Base-by-base conservation (phyloP, 2,888 invertebrate species). In the Acronicta alni region DNA sequence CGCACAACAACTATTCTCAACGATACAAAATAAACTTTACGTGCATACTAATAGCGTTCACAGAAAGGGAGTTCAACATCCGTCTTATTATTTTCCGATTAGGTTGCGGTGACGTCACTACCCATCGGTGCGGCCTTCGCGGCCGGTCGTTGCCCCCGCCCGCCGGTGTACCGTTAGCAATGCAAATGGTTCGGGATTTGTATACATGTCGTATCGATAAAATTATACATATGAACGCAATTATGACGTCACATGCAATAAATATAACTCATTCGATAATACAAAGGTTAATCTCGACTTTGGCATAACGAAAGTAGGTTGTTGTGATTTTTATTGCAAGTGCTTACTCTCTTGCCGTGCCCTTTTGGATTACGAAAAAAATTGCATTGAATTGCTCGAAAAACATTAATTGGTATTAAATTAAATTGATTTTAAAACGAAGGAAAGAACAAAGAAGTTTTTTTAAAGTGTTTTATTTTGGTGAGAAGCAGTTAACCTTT, bases 61-160 rank as follows among this genome's bases (percentile, higher is more conserved):
- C 53, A 62, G 56, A 59, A 61, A 62, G 59, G 46, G 45, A 57
- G 61, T 68, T 63, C 59, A 64, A 64, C 63, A 72, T 72, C 67
- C 61, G 75, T 56, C 69, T 74, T 72, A 72, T 72, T 75, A 74
- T 75, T 71, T 72, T 70, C 57, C 57, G 63, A 71, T 77, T 75
- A 72, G 69, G 56, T 51, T 57, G 47, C n/a, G 30, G 56, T 88
- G 89, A 90, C 91, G 89, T 91, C 89, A 90, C 70, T 43, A 53
- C 60, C 67, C 79, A 77, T 75, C 67, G 72, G 64, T 55, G 65
- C 85, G 89, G 85, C 91, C 91, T 91, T 90, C 89, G 86, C 87
- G 90, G 87, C 76, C 88, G 90, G 89, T 86, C 85, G 77, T 69
- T 71, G 88, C 87, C 86, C 89, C 77, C 78, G 60, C 48, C 39